Evolutionary conservation across 2,113 vertebrate species (phyloP).

Genomic region (Propithecus coquereli): DNA sequence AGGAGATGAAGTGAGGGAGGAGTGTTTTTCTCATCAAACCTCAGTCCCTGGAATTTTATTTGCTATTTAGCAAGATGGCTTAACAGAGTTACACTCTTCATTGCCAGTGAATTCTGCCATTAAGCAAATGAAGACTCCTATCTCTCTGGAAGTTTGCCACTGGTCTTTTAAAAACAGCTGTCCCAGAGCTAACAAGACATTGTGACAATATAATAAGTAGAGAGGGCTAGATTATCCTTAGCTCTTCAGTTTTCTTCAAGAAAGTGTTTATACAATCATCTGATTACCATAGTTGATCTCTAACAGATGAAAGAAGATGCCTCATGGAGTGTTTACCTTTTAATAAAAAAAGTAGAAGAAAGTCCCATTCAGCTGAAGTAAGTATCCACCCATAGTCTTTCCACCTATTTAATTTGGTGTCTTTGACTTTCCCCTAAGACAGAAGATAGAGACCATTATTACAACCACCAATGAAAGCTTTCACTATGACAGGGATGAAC

Average conservation of each 20-base stretch:
- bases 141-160: not conserved
- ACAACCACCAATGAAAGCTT: not conserved
- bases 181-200: not conserved
- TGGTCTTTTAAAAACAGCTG: not conserved
- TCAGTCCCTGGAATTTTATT: not conserved
- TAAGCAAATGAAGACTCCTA: conserved; percentile 7
- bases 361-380: not conserved
- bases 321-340: not conserved
- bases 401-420: not conserved
- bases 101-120: not conserved
- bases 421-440: not conserved
- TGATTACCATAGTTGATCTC: not conserved
- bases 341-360: not conserved
- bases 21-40: not conserved
- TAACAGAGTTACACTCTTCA: not conserved
- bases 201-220: not conserved
- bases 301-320: not conserved
- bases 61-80: not conserved
- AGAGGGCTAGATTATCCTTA: not conserved
- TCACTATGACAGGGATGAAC: not conserved
- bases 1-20: not conserved
- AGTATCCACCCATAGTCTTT: not conserved
- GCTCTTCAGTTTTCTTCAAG: not conserved
- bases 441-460: not conserved
- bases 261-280: not conserved